Evolutionary conservation across 2,797 vertebrate species (phyloP).

Genomic region (Syngnathus acus): DNA sequence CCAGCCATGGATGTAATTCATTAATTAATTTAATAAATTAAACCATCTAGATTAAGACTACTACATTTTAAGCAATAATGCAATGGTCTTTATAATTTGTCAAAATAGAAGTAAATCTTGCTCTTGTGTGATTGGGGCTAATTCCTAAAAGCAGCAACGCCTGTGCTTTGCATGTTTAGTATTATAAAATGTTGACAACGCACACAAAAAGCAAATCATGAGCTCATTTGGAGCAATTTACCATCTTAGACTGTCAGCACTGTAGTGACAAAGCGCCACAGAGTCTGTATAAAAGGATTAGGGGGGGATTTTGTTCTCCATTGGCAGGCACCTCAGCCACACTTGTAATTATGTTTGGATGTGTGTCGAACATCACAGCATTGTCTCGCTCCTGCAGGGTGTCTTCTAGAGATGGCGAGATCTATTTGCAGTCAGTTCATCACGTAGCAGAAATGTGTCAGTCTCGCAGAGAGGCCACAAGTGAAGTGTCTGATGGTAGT

Average conservation of each 20-base stretch:
- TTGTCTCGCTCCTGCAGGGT: slow-evolving; percentile 22
- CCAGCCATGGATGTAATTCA: not conserved
- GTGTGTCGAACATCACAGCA: slow-evolving; percentile 23
- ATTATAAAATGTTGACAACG: slow-evolving; percentile 13
- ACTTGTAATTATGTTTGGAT: slow-evolving; percentile 52
- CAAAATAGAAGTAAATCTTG: slow-evolving; percentile 2
- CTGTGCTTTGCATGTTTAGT: slow-evolving; percentile 20
- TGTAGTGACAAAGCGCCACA: slow-evolving; percentile 22
- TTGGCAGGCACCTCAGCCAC: slow-evolving; percentile 41
- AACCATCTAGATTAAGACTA: not conserved
- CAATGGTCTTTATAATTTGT: not conserved
- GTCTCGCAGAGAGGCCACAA: not conserved
- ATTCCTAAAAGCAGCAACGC: slow-evolving; percentile 8
- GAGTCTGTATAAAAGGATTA: slow-evolving; percentile 49
- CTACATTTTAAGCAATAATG: not conserved
- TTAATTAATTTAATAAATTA: not conserved
- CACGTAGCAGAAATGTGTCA: not conserved
- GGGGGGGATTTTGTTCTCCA: slow-evolving; percentile 47
- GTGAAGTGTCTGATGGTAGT: slow-evolving; percentile 8
- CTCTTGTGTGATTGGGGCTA: slow-evolving; percentile 5
- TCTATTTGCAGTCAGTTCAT: not conserved
- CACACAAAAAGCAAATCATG: slow-evolving; percentile 24
- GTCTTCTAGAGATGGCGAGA: not conserved
- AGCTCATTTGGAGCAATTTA: slow-evolving; percentile 37
- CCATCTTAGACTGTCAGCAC: slow-evolving; percentile 36